phyloP scores from a whole-genome alignment of 2,113 vertebrate genomes.

The Motacilla alba region DNA sequence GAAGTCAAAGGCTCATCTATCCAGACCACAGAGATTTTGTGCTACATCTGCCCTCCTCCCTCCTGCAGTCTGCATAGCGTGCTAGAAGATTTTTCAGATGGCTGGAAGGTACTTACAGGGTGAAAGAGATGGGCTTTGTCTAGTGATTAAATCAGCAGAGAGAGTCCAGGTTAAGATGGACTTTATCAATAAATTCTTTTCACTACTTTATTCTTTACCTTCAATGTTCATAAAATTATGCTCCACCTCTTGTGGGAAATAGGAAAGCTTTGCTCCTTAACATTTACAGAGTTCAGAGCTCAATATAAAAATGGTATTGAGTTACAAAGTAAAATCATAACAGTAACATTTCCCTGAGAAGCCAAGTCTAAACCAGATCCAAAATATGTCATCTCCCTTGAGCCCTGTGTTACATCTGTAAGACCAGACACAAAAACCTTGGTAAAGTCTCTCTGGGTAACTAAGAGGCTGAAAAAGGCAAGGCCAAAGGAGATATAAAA shows the following conservation, averaged over 20 bases:
- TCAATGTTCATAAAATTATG: neutral
- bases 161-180: neutral
- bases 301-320: constrained; percentile 28
- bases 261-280: neutral
- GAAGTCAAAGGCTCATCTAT: neutral
- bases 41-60: neutral
- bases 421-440: constrained; percentile 10
- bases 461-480: constrained; percentile 13
- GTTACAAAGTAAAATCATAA: constrained; percentile 45
- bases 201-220: neutral
- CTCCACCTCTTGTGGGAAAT: neutral
- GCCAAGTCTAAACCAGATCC: constrained; percentile 19
- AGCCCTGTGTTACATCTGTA: constrained; percentile 47
- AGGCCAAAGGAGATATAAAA: constrained; percentile 26
- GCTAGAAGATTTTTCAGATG: neutral
- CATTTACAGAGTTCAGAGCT: constrained; percentile 18
- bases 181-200: neutral
- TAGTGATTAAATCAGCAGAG: neutral
- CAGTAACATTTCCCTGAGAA: neutral
- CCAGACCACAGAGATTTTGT: neutral
- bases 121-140: neutral
- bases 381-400: constrained; percentile 57
- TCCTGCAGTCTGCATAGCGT: neutral
- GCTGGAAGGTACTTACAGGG: neutral
- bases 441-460: constrained; percentile 11